Base-by-base conservation (phyloP, 2,888 invertebrate genomes). In the Ennomos erosarius region DNA sequence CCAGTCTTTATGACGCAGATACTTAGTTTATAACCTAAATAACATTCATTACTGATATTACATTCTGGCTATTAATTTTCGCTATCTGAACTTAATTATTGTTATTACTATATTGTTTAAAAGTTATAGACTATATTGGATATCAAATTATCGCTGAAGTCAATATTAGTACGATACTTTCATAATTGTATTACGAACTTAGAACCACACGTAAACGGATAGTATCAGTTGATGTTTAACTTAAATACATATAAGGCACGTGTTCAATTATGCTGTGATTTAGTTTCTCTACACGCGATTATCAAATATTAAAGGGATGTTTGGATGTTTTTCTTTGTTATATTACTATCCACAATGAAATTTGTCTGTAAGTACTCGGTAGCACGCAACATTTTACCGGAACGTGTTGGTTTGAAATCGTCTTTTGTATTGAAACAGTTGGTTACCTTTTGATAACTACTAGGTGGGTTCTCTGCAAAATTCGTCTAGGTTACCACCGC, bases 341-440 rank as follows among this genome's bases (percentile, higher is more conserved):
- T 64, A 52, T 64, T 13, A 45, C 38, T 42, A 52, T 60, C 16
- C 56, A 57, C 48, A 64, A 65, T 73, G 71, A 65, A 70, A 68
- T 64, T 67, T 43, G 43, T 54, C 50, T 44, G 63, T 75, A 74
- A 69, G 71, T 60, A 64, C 66, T 64, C 44, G 54, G 61, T 58
- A 62, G 53, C 73, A 76, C 72, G 74, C 72, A 70, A 75, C 65
- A 47, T 67, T 59, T 45, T 56, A 43, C 45, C 58, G 48, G 34
- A 54, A n/a, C n/a, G 52, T 54, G 53, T 51, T 56, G 59, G 46
- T 45, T 40, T 51, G 51, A 36, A 45, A 45, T 63, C 50, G 53
- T 65, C 64, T 70, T 62, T 59, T 73, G 69, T 72, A 71, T 61
- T 75, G 70, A 71, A 78, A 76, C 74, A 40, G 12, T 39, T 6